Base-by-base conservation (phyloP, 2,888 invertebrate genomes). In the Cremastinae sp. region DNA sequence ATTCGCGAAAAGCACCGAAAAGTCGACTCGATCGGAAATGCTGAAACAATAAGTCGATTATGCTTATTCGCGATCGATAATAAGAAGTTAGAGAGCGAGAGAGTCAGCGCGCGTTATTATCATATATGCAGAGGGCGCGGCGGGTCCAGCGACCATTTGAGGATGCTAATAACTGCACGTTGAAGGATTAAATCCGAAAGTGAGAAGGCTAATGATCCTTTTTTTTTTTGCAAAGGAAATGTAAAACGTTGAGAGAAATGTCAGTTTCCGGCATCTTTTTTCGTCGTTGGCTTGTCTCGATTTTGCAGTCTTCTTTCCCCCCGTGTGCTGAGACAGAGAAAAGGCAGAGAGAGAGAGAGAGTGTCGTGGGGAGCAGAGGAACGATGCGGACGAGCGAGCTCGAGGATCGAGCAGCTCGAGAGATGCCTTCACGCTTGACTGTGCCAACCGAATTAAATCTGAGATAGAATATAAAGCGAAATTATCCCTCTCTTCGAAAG, bases 401-500 rank as follows among this genome's bases (percentile, higher is more conserved):
- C 41, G 56, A 28, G 28, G 5, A 28, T 28, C 28, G 28, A 5
- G 28, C 2, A 5, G 28, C 2, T 28, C 2, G 36, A 61, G 61
- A 62, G 74, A 74, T 74, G 68, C 68, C 74, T 74, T 74, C 54
- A 74, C 74, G 61, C 56, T 74, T 49, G 74, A 74, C 74, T 74
- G 54, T 68, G 74, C 69, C 74, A 69, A 74, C 68, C 74, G 69
- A 74, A 74, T 74, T 74, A 74, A 74, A 74, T 74, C 74, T 69
- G 64, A 74, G 74, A 74, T 74, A 69, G 74, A 74, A 74, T 74
- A 74, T 74, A 74, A 74, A 74, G 74, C 74, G 74, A 74, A 69
- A 74, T 74, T 74, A 74, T 74, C 74, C 69, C 74, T 69, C 74
- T 74, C 74, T 65, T 28, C 28, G 62, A 49, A 69, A 74, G 74